Evolutionary conservation across 2,797 vertebrate genomes (phyloP), one percentile per base, ranked within the genome.

Genomic region (Enteromius thamalakanensis): DNA sequence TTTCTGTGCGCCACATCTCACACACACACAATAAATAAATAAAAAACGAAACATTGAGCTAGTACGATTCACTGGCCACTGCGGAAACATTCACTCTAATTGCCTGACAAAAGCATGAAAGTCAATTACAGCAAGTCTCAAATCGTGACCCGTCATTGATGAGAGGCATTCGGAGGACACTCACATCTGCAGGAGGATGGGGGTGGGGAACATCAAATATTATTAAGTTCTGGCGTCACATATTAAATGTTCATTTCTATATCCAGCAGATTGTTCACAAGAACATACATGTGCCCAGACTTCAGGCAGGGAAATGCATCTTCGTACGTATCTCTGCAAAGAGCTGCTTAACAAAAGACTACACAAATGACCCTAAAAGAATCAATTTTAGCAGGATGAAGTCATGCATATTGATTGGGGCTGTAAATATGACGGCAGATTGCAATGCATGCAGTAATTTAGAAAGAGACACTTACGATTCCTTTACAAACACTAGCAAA

Each of bases 31-130:
- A 60, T 58, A 29, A 60, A 60, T 60, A 17, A 19, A 29, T 29
- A 62, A 26, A 45, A 26, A 47, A 62, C 1, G 17, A 76, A 62
- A 77, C 58, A 64, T 23, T 47, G 47, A 42, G 32, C n/a, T 60
- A 42, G 49, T 40, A 34, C 19, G 62, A n/a, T 82, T 65, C 47
- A 55, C 23, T 76, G 60, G 29, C 64, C 74, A 42, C 71, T 80
- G 72, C 75, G 23, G 75, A 81, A 85, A 78, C 32, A 77, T 77
- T 81, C 40, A 77, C 65, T 81, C 19, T 69, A 76, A 71, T 42
- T 62, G 79, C 26, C 49, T 82, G 75, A 37, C 51, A 81, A 76
- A 64, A 40, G 72, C 68, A 49, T 77, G 72, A 84, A 80, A 84
- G 80, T 77, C 79, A 81, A 81, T 85, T 78, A 77, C 6, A 0